Base-by-base conservation (phyloP, 2,888 invertebrate genomes). In the Sphaerolaimus hirsutus region DNA sequence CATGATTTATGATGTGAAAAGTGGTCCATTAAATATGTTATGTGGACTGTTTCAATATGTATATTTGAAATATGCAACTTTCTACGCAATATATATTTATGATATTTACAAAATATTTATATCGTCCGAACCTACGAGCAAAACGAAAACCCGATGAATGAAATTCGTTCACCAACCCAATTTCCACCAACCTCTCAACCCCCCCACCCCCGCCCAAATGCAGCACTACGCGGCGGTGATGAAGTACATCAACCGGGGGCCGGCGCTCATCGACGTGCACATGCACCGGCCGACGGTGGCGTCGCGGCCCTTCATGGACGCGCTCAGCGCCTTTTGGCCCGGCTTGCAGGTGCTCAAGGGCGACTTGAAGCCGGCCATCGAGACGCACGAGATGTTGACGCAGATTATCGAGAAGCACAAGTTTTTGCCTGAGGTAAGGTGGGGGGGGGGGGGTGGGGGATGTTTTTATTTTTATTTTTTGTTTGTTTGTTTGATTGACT, bases 371-470 rank as follows among this genome's bases (percentile, higher is more conserved):
- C 83, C 89, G 10, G 93, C 93, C 0, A 86, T 97, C n/a, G 89
- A 91, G 70, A 89, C 87, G 0, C 93, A 93, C 63, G 93, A 93
- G 67, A 89, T 93, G 86, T 72, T 97, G 2, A 89, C 87, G 66
- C 91, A 93, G 69, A 87, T 97, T 17, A 84, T 89, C 76, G 82
- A 89, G 67, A 74, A 84, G 58, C 91, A 97, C 66, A 89, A 86
- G 51, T 91, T 93, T 66, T 78, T 97, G 58, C 93, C 93, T 0
- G 93, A 97, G 61, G 64, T 64, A 51, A 43, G 47, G 22, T 38
- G n/a, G n/a, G n/a, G n/a, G n/a, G n/a, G n/a, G n/a, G n/a, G n/a
- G n/a, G n/a, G n/a, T n/a, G n/a, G n/a, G n/a, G n/a, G n/a, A n/a
- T n/a, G n/a, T n/a, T n/a, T n/a, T n/a, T n/a, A n/a, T n/a, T n/a